A percentile compares a stretch with the other conserved stretches of the same genome.
phyloP scores from a whole-genome alignment of 2,888 invertebrate species.

The Eulithis testata region DNA sequence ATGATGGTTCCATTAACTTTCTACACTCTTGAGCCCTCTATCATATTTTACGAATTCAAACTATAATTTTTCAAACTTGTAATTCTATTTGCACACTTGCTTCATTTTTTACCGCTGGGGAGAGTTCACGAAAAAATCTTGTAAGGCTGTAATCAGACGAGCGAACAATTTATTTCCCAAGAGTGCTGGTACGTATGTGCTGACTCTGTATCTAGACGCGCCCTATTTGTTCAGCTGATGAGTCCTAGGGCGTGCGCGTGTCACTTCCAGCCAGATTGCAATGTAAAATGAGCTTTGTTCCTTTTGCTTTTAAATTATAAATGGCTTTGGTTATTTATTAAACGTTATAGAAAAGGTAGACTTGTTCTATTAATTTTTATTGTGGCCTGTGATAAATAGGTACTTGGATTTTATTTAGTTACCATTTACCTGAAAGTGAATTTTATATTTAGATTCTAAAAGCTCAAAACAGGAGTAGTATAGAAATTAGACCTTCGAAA shows the following conservation, averaged over 20 bases:
- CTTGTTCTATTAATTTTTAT: not conserved
- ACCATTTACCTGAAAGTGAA: too few relatives aligned
- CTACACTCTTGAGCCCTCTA: too few relatives aligned
- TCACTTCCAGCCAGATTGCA: slow-evolving; percentile 1
- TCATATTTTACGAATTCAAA: slow-evolving; percentile 10
- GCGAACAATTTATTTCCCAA: slow-evolving; percentile 78
- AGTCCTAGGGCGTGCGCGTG: slow-evolving; percentile 50
- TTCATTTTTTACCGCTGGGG: slow-evolving; percentile 41
- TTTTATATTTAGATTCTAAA: too few relatives aligned
- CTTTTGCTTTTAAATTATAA: not conserved
- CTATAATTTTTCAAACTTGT: slow-evolving; percentile 24
- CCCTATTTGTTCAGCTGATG: slow-evolving; percentile 76
- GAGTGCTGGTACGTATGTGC: slow-evolving; percentile 76
- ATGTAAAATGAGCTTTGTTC: slow-evolving; percentile 7
- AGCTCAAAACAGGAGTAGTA: too few relatives aligned
- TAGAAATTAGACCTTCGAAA: too few relatives aligned
- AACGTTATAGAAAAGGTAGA: too few relatives aligned
- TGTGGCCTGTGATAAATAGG: not conserved
- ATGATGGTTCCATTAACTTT: too few relatives aligned
- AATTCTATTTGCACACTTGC: slow-evolving; percentile 40
- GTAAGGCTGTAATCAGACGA: slow-evolving; percentile 70
- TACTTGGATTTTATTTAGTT: not conserved
- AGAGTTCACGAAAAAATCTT: slow-evolving; percentile 61
- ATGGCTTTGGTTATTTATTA: not conserved
- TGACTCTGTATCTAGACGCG: slow-evolving; percentile 69